phyloP scores from a whole-genome alignment of 1,140 invertebrate genomes.

The Caerostris extrusa region DNA sequence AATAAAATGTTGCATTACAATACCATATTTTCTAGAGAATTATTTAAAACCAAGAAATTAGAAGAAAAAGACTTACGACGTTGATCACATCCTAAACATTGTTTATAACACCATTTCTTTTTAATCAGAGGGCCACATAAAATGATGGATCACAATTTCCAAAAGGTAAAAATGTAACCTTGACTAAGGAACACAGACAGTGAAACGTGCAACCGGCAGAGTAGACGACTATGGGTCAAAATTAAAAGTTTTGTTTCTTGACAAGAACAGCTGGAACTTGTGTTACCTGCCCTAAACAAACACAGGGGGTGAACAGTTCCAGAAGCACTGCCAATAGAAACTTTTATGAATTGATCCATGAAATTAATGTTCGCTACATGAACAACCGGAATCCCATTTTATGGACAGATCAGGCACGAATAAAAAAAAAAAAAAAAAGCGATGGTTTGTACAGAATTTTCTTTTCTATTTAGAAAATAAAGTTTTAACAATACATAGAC shows the following conservation, averaged over 20 bases:
- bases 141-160: background rate
- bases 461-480: too few species aligned
- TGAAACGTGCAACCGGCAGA: background rate
- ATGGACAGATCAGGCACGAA: background rate
- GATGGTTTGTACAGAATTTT: too few species aligned
- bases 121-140: background rate
- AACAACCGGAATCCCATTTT: background rate
- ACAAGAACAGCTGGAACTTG: background rate
- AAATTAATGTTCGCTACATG: background rate
- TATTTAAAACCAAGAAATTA: background rate
- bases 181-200: background rate
- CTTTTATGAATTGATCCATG: conserved; percentile 17
- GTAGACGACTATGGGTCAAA: background rate
- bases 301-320: background rate
- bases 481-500: too few species aligned
- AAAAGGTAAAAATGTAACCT: background rate
- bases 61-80: background rate
- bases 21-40: background rate
- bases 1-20: background rate
- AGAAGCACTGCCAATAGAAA: conserved; percentile 15
- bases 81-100: background rate
- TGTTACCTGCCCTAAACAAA: conserved; percentile 20
- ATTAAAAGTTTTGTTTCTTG: background rate
- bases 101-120: background rate
- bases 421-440: background rate